Percentiles rank a stretch among this genome's conserved stretches.
These are phyloP conservation scores for Lepus timidus DNA, from an alignment of 2,113 vertebrate genomes.

Conservation along the genomic window DNA sequence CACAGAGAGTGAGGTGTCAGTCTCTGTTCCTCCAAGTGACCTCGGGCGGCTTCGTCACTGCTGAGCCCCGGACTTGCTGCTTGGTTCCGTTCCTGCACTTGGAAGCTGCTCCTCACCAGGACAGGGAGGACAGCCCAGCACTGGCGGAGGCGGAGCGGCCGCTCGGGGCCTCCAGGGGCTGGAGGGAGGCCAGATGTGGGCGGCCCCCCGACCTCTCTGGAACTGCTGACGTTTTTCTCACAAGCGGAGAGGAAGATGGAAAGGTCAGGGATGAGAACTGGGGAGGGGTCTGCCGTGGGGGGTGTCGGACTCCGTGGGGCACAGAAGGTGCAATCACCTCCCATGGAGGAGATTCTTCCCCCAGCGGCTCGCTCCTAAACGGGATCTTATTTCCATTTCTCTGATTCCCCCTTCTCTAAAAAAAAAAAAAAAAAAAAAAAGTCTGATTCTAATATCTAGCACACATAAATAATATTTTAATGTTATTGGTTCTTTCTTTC, in stretches of 20 bases:
- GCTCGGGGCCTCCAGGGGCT: conserved; percentile 63
- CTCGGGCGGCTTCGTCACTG: conserved; percentile 77
- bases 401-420: conserved; percentile 78
- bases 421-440: conserved; percentile 85
- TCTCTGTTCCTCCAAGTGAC: conserved; percentile 83
- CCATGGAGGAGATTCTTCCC: conserved; percentile 80
- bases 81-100: conserved; percentile 83
- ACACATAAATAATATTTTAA: conserved; percentile 89
- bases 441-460: conserved; percentile 87
- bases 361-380: conserved; percentile 83
- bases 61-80: conserved; percentile 72
- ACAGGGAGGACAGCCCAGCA: conserved; percentile 74
- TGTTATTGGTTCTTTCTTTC: conserved; percentile 83
- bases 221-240: conserved; percentile 79
- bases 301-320: conserved; percentile 77
- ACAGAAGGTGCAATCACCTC: conserved; percentile 83
- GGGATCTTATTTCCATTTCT: conserved; percentile 83
- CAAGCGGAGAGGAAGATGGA: conserved; percentile 74
- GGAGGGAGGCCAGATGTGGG: conserved; percentile 75
- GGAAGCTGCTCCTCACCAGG: conserved; percentile 83
- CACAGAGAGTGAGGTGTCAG: conserved; percentile 82
- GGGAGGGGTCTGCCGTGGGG: conserved; percentile 75
- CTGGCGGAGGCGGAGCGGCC: conserved; percentile 67
- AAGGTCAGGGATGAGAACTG: conserved; percentile 66
- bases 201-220: conserved; percentile 74